Base-by-base conservation (phyloP, 2,797 vertebrate species). In the Crocidura indochinensis region DNA sequence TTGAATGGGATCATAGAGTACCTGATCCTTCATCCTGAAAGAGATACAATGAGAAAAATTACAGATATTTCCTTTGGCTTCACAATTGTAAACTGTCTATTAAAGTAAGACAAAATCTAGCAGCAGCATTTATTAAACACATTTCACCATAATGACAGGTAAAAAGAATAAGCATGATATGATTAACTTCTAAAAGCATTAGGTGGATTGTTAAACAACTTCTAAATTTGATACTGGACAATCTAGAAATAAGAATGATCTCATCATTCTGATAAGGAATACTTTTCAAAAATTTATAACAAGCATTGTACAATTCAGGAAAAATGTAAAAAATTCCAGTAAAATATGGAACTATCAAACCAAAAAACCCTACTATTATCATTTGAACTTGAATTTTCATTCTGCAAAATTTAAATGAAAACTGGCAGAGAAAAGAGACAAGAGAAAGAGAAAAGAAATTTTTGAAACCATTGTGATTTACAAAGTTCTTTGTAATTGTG, bases 61-160 rank as follows among this genome's bases (percentile, higher is more conserved):
- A 3, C 15, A 38, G 73, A 68, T 27, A 19, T 60, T 15, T 77
- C 31, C n/a, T 81, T 91, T 90, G 24, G 88, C 29, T 38, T 78
- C 11, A 49, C 68, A 81, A 81, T 47, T 69, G 0, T 44, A 83
- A 87, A 51, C 2, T 80, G 74, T 49, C 11, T 88, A 86, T 31
- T 79, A 79, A 89, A 76, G 6, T 69, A 76, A 88, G 11, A 8
- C 27, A 91, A 81, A 80, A 77, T 38, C 19, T 91, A 84, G 47
- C 53, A 82, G 86, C 29, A 4, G 4, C 60, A 81, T 81, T 82
- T 31, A 85, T 84, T 72, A 38, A 80, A 56, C 67, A 60, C 65
- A 83, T 78, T 76, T 87, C n/a, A 88, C 27, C 27, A 87, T 22
- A 51, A 62, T 76, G 53, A 49, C 2, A 82, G 46, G 46, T 74